A percentile compares a stretch with the other conserved stretches of the same genome.
phyloP scores from a whole-genome alignment of 2,797 vertebrate genomes.

The Iguana delicatissima region DNA sequence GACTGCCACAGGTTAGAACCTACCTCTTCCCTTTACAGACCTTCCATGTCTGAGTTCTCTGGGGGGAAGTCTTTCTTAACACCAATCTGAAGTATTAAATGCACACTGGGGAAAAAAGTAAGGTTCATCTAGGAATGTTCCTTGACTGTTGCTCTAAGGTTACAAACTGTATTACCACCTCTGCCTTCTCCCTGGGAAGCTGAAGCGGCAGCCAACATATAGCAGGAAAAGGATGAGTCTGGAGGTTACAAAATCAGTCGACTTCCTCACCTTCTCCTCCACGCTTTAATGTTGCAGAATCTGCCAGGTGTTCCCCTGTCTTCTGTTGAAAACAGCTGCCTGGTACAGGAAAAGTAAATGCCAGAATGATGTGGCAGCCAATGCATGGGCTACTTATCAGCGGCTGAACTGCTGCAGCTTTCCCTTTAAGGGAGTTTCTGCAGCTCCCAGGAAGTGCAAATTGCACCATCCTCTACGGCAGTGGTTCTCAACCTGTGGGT shows the following conservation, averaged over 20 bases:
- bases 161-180: background rate
- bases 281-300: background rate
- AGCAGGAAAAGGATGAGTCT: background rate
- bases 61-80: background rate
- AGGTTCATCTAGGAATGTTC: background rate
- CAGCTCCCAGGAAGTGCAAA: background rate
- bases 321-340: background rate
- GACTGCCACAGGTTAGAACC: background rate
- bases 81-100: background rate
- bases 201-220: too few relatives aligned
- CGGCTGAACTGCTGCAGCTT: background rate
- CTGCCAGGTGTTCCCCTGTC: background rate
- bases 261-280: background rate
- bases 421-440: conserved; percentile 18
- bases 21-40: background rate
- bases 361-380: background rate
- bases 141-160: too few relatives aligned
- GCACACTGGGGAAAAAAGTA: background rate
- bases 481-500: too few relatives aligned
- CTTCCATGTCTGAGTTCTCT: background rate
- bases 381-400: background rate
- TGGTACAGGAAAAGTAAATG: conserved; percentile 1
- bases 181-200: background rate
- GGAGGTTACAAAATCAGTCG: background rate
- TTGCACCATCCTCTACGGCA: background rate